Evolutionary conservation across 2,113 vertebrate genomes (phyloP).

Genomic region (Sturnus vulgaris): DNA sequence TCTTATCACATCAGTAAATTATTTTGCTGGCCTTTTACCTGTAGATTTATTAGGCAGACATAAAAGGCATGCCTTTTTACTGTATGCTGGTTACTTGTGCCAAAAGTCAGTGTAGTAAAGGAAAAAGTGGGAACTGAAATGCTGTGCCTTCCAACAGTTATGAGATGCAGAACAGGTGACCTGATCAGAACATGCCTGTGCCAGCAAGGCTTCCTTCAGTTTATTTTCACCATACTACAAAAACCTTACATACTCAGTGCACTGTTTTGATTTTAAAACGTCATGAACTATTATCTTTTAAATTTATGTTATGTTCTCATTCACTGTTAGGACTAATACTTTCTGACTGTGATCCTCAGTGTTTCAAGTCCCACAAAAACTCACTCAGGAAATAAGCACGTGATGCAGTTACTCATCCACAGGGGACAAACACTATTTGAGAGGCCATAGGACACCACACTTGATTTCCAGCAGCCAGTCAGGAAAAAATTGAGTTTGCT

Average conservation of each 20-base stretch:
- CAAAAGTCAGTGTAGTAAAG: not conserved
- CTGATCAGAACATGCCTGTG: not conserved
- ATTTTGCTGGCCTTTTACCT: not conserved
- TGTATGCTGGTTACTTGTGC: not conserved
- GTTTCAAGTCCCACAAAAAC: not conserved
- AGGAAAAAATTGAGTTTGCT: not conserved
- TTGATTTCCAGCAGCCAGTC: not conserved
- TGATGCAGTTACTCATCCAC: not conserved
- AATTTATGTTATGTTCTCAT: not conserved
- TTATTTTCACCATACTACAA: not conserved
- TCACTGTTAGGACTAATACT: not conserved
- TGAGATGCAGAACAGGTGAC: not conserved
- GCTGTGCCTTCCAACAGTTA: not conserved
- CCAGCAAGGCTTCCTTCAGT: accelerated
- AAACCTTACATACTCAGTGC: not conserved
- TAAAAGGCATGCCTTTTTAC: not conserved
- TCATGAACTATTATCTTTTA: not conserved
- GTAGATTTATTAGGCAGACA: not conserved
- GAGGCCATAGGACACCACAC: not conserved
- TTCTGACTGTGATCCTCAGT: not conserved
- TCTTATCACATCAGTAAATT: not conserved
- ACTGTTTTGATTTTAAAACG: not conserved
- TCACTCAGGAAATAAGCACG: not conserved
- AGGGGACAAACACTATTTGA: not conserved
- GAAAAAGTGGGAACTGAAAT: not conserved